Conservation (phyloP, 2,888 invertebrate genomes). For the Calliscelio sp. region DNA sequence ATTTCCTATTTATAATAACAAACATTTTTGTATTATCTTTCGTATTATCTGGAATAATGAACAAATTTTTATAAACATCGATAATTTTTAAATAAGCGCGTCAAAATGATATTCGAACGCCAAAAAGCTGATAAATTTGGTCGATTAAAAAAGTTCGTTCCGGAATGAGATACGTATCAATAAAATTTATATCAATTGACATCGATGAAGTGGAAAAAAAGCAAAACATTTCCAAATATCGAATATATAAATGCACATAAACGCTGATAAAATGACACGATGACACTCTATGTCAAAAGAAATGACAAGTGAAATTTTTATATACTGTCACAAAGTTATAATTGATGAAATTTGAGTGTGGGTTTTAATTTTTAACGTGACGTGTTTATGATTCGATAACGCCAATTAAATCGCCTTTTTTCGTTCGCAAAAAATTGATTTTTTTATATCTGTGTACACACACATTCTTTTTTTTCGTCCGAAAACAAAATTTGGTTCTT, state of each 20-base stretch:
- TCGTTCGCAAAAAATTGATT: conserved; percentile 10
- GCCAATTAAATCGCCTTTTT: conserved; percentile 50
- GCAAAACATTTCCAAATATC: conserved; percentile 54
- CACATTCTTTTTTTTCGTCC: too few species aligned
- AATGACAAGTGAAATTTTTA: conserved; percentile 49
- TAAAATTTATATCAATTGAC: conserved; percentile 57
- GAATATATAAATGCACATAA: conserved; percentile 41
- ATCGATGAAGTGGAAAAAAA: conserved; percentile 31
- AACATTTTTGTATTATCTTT: too few species aligned
- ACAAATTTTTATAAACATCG: background rate
- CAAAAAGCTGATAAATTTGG: conserved; percentile 26
- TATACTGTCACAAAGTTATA: conserved; percentile 50
- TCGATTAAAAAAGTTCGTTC: conserved; percentile 38
- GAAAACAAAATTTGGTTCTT: too few species aligned
- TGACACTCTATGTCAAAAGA: conserved; percentile 46
- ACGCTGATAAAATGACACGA: conserved; percentile 46
- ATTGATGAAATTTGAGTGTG: conserved; percentile 62
- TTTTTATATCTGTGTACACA: conserved; percentile 1
- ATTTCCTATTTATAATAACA: too few species aligned
- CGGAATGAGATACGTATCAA: conserved; percentile 35
- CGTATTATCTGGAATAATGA: too few species aligned
- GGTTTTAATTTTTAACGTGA: conserved; percentile 60
- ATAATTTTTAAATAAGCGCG: background rate
- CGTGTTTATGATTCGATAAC: conserved; percentile 60
- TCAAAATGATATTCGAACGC: background rate